phyloP scores from a whole-genome alignment of 2,797 vertebrate genomes.

The Ispidina lecontei region DNA sequence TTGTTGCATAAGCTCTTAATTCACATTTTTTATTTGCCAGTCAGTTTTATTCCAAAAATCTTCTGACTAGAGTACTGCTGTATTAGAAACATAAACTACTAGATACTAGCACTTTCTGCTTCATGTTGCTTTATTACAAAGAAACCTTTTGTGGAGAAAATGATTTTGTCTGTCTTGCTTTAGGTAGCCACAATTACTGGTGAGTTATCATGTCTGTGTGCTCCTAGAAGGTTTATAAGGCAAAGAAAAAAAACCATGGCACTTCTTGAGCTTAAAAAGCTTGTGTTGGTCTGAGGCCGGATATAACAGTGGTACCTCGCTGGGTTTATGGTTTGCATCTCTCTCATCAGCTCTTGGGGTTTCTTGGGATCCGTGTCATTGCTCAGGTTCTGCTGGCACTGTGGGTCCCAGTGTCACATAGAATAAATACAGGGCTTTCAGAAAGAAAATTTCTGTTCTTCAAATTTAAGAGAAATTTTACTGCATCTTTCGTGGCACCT shows the following conservation, averaged over 20 bases:
- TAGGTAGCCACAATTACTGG: background rate
- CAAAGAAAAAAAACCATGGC: background rate
- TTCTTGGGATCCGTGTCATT: background rate
- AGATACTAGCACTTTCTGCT: background rate
- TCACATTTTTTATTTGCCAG: background rate
- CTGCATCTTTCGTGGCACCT: background rate
- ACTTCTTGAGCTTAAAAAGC: background rate
- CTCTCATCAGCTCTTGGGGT: background rate
- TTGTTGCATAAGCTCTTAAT: background rate
- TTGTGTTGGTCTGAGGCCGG: constrained; percentile 54
- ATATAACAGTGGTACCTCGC: background rate
- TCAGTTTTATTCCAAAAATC: background rate
- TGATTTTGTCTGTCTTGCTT: background rate
- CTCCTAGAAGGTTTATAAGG: background rate
- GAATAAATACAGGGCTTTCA: background rate
- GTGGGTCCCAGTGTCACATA: rapidly evolving
- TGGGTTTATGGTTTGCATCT: background rate
- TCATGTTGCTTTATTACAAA: background rate
- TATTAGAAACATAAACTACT: background rate
- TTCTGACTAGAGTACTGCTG: background rate
- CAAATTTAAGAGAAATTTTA: background rate
- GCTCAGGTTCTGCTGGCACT: background rate
- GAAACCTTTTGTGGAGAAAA: constrained; percentile 19
- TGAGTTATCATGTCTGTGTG: background rate
- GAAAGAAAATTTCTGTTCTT: background rate